Conservation (phyloP, 2,888 invertebrate genomes). For the Teleogryllus oceanicus region DNA sequence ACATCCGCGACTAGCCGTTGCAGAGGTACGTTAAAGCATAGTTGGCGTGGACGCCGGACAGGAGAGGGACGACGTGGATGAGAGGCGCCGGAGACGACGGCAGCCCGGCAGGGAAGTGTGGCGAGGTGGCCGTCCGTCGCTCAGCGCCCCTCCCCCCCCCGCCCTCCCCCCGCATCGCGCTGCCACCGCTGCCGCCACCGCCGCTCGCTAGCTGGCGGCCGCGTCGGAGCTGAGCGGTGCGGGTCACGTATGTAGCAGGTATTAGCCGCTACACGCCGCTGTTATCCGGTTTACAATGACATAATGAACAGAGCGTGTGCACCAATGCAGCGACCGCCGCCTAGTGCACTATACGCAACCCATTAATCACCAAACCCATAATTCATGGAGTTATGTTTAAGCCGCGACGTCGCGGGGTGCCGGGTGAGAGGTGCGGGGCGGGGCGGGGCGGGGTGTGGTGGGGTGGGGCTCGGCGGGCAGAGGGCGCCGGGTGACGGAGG, state of each 20-base stretch:
- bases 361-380: conserved; percentile 18
- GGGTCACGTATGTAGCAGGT: conserved; percentile 18
- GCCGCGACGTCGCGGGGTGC: conserved; percentile 1
- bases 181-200: not conserved
- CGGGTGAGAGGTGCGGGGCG: not conserved
- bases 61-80: no score
- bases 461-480: not conserved
- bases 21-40: no score
- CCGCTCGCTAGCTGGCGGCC: not conserved
- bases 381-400: conserved; percentile 18
- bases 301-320: not conserved
- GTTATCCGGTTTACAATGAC: conserved; percentile 3
- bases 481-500: no score
- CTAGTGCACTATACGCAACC: conserved; percentile 18
- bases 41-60: no score
- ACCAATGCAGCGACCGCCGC: conserved; percentile 5
- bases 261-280: conserved; percentile 6
- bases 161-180: not conserved
- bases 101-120: no score
- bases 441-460: not conserved
- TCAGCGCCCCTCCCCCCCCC: no score
- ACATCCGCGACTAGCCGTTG: no score
- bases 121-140: no score
- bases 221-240: conserved; percentile 18
- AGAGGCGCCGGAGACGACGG: no score